phyloP scores from a whole-genome alignment of 2,888 invertebrate species.

The Tenodera sinensis region DNA sequence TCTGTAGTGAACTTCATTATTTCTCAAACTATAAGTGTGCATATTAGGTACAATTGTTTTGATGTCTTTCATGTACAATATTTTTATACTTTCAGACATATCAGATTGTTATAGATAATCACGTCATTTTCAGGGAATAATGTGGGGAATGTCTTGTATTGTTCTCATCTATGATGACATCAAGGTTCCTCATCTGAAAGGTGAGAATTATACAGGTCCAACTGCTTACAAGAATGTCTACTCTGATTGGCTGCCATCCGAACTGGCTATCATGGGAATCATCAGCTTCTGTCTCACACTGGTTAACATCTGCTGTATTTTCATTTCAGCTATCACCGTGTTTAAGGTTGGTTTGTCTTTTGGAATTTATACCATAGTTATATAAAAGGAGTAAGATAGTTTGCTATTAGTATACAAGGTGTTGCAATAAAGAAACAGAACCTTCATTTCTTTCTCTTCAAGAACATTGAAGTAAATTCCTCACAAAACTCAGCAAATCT shows the following conservation, averaged over 20 bases:
- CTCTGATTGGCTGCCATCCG: conserved; percentile 69
- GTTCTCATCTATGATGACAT: conserved; percentile 65
- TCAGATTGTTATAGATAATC: background rate
- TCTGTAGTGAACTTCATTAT: too few relatives aligned
- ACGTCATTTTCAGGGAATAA: conserved; percentile 55
- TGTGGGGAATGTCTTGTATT: conserved; percentile 70
- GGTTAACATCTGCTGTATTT: conserved; percentile 79
- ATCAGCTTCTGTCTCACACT: conserved; percentile 76
- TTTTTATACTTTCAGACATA: too few relatives aligned
- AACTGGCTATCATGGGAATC: conserved; percentile 73
- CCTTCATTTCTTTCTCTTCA: too few relatives aligned
- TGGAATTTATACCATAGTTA: too few relatives aligned
- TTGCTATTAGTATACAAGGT: too few relatives aligned
- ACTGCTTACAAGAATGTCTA: conserved; percentile 54
- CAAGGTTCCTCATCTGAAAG: conserved; percentile 67
- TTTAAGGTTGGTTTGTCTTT: conserved; percentile 53
- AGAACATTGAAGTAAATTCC: too few relatives aligned
- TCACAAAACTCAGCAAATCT: too few relatives aligned
- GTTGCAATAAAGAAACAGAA: too few relatives aligned
- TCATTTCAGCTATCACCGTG: conserved; percentile 73
- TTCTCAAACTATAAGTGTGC: too few relatives aligned
- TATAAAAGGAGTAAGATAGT: too few relatives aligned
- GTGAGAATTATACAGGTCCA: conserved; percentile 52
- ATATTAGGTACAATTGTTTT: too few relatives aligned
- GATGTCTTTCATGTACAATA: too few relatives aligned